Evolutionary conservation across 1,140 invertebrate genomes (phyloP), one percentile per base, ranked within the genome.

Genomic region (Zeugodacus cucurbitae): DNA sequence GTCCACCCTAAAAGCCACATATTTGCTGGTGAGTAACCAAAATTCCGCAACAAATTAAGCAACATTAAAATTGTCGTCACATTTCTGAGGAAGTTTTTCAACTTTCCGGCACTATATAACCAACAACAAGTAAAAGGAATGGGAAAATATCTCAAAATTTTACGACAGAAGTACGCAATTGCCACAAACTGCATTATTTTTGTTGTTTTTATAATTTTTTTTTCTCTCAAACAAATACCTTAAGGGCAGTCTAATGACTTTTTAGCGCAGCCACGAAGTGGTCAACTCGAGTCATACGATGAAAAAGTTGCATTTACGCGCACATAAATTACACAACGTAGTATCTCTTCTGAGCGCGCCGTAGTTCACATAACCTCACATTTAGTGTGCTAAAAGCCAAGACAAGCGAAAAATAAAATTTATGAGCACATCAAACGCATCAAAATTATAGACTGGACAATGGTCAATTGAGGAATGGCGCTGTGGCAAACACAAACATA

Each of bases 161-260:
- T 37, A 86, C 54, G 44, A 86, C 54, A 58, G 29, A 59, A 58
- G 2, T 82, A 82, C 74, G 74, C 74, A 82, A 82, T 48, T 82
- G 74, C 41, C 22, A 82, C 48, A 82, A 14, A n/a, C 41, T 54
- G 26, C 74, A 82, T 82, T 29, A 29, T 20, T 54, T 54, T 54
- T 54, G 1, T 54, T 54, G 48, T 20, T 17, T 54, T 54, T 20
- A 41, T 29, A 44, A 48, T 41, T 74, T 67, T 26, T 67, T 26
- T 26, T 29, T 8, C 10, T 10, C 74, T 82, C 41, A 7, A 3
- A 26, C 3, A 62, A 62, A 37, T 34, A 41, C 44, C 74, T 48
- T 82, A 82, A 82, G 74, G 74, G 37, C 74, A 48, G 74, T 82
- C 74, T 82, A 82, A 82, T 82, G 74, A 82, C 74, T 82, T 82